Percentiles rank a stretch among this genome's conserved stretches.
Evolutionary conservation across 2,888 invertebrate species (phyloP).

Genomic region (Encarsia formosa): DNA sequence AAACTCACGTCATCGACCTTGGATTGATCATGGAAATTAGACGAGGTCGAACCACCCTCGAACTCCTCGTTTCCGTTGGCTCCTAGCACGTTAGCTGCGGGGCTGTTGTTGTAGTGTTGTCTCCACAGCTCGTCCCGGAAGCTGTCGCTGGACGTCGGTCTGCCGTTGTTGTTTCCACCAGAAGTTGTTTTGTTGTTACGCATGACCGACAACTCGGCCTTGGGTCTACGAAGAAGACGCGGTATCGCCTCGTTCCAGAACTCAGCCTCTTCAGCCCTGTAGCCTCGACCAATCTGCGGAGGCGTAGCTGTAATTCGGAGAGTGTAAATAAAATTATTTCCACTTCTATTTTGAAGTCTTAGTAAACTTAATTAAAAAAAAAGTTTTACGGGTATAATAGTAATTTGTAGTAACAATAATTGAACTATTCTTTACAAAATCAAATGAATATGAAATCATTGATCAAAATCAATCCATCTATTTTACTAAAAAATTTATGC

Average conservation of each 20-base stretch:
- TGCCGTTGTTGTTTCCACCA: not conserved
- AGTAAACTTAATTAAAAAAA: too few species aligned
- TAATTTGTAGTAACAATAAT: too few species aligned
- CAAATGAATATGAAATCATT: too few species aligned
- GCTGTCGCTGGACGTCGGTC: slow-evolving; percentile 30
- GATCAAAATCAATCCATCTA: too few species aligned
- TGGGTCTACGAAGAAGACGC: slow-evolving; percentile 58
- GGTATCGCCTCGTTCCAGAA: slow-evolving; percentile 85
- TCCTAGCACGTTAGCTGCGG: slow-evolving; percentile 2
- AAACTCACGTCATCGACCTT: slow-evolving; percentile 8
- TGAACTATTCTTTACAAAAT: too few species aligned
- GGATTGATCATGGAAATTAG: slow-evolving; percentile 10
- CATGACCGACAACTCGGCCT: slow-evolving; percentile 26
- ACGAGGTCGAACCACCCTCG: not conserved
- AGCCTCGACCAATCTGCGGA: slow-evolving; percentile 68
- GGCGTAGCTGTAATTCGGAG: slow-evolving; percentile 62
- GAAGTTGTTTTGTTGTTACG: not conserved
- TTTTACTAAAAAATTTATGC: too few species aligned
- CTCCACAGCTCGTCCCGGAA: too few species aligned
- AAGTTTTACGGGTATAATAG: too few species aligned
- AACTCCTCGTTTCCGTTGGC: not conserved
- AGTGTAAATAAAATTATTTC: too few species aligned
- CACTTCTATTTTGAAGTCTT: too few species aligned
- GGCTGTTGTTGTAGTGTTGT: slow-evolving; percentile 34
- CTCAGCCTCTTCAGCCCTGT: slow-evolving; percentile 71